Evolutionary conservation across 2,113 vertebrate species (phyloP).

Genomic region (Andinoacara biseriatus): DNA sequence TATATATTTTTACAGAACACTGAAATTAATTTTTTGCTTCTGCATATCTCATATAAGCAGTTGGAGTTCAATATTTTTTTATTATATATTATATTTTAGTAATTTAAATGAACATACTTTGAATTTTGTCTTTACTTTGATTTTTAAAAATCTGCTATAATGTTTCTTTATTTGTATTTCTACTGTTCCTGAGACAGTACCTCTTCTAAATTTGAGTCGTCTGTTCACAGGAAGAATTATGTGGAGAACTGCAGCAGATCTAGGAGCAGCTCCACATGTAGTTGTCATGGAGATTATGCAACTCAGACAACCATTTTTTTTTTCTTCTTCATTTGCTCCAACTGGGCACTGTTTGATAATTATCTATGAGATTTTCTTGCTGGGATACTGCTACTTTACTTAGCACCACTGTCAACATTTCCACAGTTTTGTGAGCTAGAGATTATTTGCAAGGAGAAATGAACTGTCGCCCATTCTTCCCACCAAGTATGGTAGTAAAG

Average conservation of each 20-base stretch:
- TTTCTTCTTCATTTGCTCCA: background rate
- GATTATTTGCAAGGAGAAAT: background rate
- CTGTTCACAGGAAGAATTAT: background rate
- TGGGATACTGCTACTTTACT: background rate
- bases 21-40: too few relatives aligned
- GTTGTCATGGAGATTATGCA: background rate
- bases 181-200: background rate
- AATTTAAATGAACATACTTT: background rate
- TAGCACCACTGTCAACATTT: conserved; percentile 14
- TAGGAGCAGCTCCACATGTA: background rate
- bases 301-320: background rate
- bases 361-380: background rate
- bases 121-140: background rate
- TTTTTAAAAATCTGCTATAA: background rate
- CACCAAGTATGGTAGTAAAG: background rate
- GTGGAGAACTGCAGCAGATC: background rate
- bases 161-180: background rate
- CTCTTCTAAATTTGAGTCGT: background rate
- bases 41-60: too few relatives aligned
- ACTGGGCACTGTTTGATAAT: conserved; percentile 10
- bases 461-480: background rate
- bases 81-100: background rate
- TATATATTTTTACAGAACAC: too few relatives aligned
- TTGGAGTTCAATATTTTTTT: too few relatives aligned
- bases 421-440: background rate